These are phyloP conservation scores for Cepaea hortensis DNA, from an alignment of 2,888 invertebrate species.

Conservation along the genomic window DNA sequence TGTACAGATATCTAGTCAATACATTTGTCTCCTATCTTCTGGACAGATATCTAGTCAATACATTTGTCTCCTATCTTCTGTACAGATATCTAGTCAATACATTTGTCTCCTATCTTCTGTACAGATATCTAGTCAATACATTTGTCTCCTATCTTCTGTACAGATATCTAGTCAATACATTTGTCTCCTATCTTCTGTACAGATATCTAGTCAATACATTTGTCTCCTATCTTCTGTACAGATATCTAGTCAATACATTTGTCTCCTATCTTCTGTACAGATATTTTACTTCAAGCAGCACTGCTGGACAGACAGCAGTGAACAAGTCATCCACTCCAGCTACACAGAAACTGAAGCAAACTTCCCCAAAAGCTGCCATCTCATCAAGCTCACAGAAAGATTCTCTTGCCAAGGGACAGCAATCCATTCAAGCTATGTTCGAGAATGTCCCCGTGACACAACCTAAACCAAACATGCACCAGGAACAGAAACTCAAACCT, in stretches of 20 bases:
- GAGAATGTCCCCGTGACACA: constrained; percentile 15
- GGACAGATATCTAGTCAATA: too few relatives aligned
- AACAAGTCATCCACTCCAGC: neutral
- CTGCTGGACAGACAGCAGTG: too few relatives aligned
- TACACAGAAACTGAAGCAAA: neutral
- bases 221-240: neutral
- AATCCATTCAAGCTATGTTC: constrained; percentile 26
- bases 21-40: too few relatives aligned
- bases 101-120: too few relatives aligned
- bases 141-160: too few relatives aligned
- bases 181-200: neutral
- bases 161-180: too few relatives aligned
- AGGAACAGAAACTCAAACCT: neutral
- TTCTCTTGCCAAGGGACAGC: neutral
- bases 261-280: constrained; percentile 6
- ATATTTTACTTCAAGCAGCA: constrained; percentile 8
- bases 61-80: too few relatives aligned
- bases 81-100: too few relatives aligned
- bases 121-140: too few relatives aligned
- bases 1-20: too few relatives aligned
- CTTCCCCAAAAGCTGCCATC: neutral
- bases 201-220: neutral
- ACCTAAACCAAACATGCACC: neutral
- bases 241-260: neutral
- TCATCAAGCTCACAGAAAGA: neutral